Evolutionary conservation across 2,888 invertebrate genomes (phyloP), one percentile per base, ranked within the genome.

Genomic region (Toxonevra muliebris): DNA sequence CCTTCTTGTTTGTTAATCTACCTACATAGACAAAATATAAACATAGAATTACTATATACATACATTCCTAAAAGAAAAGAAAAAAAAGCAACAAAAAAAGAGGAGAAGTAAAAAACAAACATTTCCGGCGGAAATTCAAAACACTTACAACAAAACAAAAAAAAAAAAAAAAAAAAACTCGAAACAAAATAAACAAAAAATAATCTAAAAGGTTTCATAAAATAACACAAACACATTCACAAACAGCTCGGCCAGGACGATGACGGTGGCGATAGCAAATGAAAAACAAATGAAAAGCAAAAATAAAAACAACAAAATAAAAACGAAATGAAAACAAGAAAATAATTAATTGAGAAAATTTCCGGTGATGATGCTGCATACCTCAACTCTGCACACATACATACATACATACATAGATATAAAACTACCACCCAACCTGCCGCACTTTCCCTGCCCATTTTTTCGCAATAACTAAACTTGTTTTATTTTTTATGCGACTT

Each of bases 71-170:
- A 7, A 7, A 30, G 30, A 30, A 30, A 30, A 30, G 30, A 7
- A 30, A 30, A 4, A 30, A 30, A 30, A 30, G n/a, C n/a, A 30
- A 30, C 30, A 30, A 30, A 30, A 30, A 4, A 30, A 30, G 3
- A 30, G 7, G 7, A 30, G 7, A 30, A 30, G 7, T 30, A 7
- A 30, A 30, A 30, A 7, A 7, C 30, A 30, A 30, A 30, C 30
- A 30, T 64, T 74, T 74, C 74, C 74, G 73, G 71, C 76, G 76
- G 74, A 77, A 76, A 72, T 73, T 76, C 68, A 71, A 78, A 55
- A 63, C 67, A 63, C 52, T 52, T 50, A 13, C 8, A 52, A 17
- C 20, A 19, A 58, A 13, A 63, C 17, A 9, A 30, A 64, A 53
- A 59, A 19, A 15, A 30, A 58, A 15, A 58, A 53, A 41, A 20